A percentile compares a stretch with the other conserved stretches of the same genome.
phyloP scores from a whole-genome alignment of 37 sponge, comb jelly and placozoan genomes.

The Trichoplax adhaerens region DNA sequence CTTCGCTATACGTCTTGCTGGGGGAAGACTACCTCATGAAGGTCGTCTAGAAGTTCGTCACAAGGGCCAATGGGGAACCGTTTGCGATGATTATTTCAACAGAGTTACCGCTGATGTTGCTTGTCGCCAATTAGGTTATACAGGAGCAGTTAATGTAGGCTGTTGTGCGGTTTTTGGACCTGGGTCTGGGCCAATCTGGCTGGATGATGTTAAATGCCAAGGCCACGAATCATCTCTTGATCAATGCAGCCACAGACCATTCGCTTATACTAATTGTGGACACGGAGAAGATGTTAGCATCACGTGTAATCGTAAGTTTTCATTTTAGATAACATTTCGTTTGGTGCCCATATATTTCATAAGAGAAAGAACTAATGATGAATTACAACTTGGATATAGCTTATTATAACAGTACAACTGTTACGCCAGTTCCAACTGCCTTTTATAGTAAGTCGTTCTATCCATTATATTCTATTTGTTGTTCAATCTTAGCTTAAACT shows the following conservation, averaged over 20 bases:
- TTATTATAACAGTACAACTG: too few relatives aligned
- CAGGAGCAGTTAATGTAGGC: not conserved
- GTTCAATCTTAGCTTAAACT: too few relatives aligned
- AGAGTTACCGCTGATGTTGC: constrained; percentile 12
- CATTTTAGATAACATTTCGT: not conserved
- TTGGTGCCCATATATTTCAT: constrained; percentile 4
- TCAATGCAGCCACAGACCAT: constrained; percentile 7
- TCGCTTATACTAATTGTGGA: not conserved
- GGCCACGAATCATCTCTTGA: constrained; percentile 11
- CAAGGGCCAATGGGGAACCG: constrained; percentile 28
- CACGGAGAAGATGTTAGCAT: constrained; percentile 7
- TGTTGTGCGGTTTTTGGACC: constrained; percentile 11
- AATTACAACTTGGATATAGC: too few relatives aligned
- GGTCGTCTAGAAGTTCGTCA: constrained; percentile 13
- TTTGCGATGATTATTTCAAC: constrained; percentile 30
- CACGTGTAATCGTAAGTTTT: constrained; percentile 11
- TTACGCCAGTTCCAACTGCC: too few relatives aligned
- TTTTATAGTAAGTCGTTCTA: too few relatives aligned
- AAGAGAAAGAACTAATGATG: not conserved
- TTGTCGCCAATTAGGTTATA: constrained; percentile 26
- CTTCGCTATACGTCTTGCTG: constrained; percentile 13
- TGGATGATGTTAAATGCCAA: constrained; percentile 14
- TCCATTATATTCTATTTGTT: too few relatives aligned
- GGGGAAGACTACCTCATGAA: not conserved
- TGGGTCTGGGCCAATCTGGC: constrained; percentile 18